phyloP scores from a whole-genome alignment of 2,113 vertebrate genomes.

The Ancistrus triradiatus region DNA sequence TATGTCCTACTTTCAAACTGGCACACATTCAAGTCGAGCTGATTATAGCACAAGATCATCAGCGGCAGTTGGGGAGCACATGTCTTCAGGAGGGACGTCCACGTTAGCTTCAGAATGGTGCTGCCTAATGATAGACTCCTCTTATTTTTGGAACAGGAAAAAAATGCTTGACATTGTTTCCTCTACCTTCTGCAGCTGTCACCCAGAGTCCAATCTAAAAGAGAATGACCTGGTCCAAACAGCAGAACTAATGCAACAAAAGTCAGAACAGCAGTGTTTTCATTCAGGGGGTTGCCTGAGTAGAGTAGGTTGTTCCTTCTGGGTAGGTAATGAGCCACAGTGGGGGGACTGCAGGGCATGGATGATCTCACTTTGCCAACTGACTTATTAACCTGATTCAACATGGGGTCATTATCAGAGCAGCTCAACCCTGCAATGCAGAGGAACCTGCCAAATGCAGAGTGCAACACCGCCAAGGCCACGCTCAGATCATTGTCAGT shows the following conservation, averaged over 20 bases:
- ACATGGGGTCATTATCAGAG: constrained; percentile 45
- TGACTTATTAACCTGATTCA: constrained; percentile 60
- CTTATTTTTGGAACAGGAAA: constrained; percentile 40
- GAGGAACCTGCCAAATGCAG: constrained; percentile 57
- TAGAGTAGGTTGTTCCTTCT: constrained; percentile 37
- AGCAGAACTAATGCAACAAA: not conserved
- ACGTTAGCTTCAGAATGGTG: constrained; percentile 18
- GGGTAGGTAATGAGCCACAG: constrained; percentile 52
- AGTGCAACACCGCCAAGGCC: constrained; percentile 53
- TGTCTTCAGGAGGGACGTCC: constrained; percentile 36
- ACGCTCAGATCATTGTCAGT: constrained; percentile 43
- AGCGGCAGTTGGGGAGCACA: constrained; percentile 6
- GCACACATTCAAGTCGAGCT: constrained; percentile 4
- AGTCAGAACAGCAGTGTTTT: not conserved
- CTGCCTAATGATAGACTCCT: constrained; percentile 47
- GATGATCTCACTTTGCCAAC: constrained; percentile 56
- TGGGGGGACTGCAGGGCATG: constrained; percentile 38
- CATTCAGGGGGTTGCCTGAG: not conserved
- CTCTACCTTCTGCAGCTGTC: constrained; percentile 32
- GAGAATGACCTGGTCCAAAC: not conserved
- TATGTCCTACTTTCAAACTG: constrained; percentile 21
- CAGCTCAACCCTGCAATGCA: constrained; percentile 48
- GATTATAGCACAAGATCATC: constrained; percentile 18
- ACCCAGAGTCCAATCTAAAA: constrained; percentile 18
- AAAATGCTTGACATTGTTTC: constrained; percentile 33